Conservation (phyloP, 2,888 invertebrate genomes). For the Eupithecia exiguata region DNA sequence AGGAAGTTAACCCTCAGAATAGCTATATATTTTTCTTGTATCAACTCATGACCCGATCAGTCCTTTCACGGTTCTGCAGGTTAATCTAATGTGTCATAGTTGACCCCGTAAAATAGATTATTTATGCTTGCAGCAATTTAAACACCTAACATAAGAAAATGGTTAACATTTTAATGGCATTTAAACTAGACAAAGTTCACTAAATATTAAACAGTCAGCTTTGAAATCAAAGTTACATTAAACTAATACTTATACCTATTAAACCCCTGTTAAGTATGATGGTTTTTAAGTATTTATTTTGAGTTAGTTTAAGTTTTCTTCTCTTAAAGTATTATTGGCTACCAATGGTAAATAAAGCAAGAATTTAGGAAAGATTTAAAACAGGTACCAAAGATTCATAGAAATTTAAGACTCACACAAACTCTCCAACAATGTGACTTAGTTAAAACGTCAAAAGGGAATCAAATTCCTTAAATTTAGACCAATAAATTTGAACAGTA, state of each 20-base stretch:
- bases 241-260: not conserved
- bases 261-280: not conserved
- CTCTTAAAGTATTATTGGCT: not conserved
- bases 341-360: not conserved
- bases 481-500: constrained; percentile 35
- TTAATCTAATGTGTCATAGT: not conserved
- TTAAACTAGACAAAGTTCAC: constrained; percentile 8
- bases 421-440: constrained; percentile 15
- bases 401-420: constrained; percentile 1
- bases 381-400: not conserved
- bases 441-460: constrained; percentile 25
- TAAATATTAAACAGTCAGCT: constrained; percentile 9
- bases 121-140: constrained; percentile 7
- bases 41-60: not conserved
- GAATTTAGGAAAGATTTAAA: not conserved
- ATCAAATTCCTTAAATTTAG: constrained; percentile 36
- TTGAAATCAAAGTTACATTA: not conserved
- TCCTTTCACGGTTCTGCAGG: not conserved
- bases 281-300: not conserved
- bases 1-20: not conserved
- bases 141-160: not conserved
- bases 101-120: not conserved
- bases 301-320: not conserved
- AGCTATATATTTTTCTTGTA: not conserved
- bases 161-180: constrained; percentile 10